Conservation (phyloP, 2,797 vertebrate species). For the Eremophila alpestris region DNA sequence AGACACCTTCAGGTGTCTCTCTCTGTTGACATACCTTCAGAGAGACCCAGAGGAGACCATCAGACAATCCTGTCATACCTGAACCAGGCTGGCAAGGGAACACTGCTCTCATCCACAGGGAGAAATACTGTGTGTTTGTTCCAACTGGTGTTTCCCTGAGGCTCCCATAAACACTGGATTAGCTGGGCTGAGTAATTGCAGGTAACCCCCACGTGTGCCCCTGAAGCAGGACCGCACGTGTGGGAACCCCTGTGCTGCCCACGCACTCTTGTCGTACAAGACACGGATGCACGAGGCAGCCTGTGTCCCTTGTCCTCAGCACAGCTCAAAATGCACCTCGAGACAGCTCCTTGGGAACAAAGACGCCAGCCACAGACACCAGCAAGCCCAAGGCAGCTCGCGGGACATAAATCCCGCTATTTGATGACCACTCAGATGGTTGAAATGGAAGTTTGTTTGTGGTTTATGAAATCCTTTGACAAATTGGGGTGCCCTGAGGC, state of each 20-base stretch:
- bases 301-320: not conserved
- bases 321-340: not conserved
- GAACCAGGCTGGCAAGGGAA: not conserved
- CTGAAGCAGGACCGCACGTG: not conserved
- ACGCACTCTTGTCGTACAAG: fast-evolving
- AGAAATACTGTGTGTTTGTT: not conserved
- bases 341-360: not conserved
- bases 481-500: not conserved
- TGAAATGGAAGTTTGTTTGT: not conserved
- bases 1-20: not conserved
- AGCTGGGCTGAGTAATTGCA: not conserved
- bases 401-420: fast-evolving
- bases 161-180: not conserved
- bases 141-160: not conserved
- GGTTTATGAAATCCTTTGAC: not conserved
- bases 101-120: not conserved
- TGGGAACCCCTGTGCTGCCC: fast-evolving
- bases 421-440: fast-evolving
- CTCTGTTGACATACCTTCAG: not conserved
- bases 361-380: not conserved
- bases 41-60: not conserved
- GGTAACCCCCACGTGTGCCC: not conserved
- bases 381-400: not conserved
- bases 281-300: not conserved
- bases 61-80: not conserved